Evolutionary conservation across 2,113 vertebrate genomes (phyloP).

Genomic region (Phylloscopus whistleri): DNA sequence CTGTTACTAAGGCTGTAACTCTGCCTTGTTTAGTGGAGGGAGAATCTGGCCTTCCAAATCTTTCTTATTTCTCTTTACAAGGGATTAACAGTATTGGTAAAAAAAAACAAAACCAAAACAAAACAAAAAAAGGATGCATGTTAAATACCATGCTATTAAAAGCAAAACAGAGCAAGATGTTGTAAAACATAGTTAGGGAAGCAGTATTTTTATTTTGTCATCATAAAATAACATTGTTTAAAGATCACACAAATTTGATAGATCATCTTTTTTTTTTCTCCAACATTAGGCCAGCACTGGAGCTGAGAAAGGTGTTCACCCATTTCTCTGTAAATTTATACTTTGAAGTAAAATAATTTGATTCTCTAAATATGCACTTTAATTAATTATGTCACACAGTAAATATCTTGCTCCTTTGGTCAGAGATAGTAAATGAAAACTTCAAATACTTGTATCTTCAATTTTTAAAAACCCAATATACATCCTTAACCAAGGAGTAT

Average conservation of each 20-base stretch:
- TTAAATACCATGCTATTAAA: slow-evolving; percentile 29
- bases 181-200: slow-evolving; percentile 70
- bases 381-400: slow-evolving; percentile 36
- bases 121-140: not conserved
- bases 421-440: slow-evolving; percentile 61
- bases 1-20: slow-evolving; percentile 8
- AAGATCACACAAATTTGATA: slow-evolving; percentile 58
- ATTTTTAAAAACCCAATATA: slow-evolving; percentile 64
- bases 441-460: slow-evolving; percentile 54
- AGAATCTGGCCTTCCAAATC: not conserved
- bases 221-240: slow-evolving; percentile 67
- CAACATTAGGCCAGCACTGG: slow-evolving; percentile 16
- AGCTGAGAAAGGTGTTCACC: slow-evolving; percentile 4
- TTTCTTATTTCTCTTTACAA: slow-evolving; percentile 24
- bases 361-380: slow-evolving; percentile 60
- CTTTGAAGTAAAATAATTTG: slow-evolving; percentile 67
- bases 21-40: not conserved
- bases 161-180: slow-evolving; percentile 65
- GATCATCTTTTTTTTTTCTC: slow-evolving; percentile 33
- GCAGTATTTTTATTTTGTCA: slow-evolving; percentile 71
- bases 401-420: slow-evolving; percentile 65
- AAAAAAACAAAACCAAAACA: not conserved
- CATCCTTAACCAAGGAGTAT: slow-evolving; percentile 60
- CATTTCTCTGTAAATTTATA: slow-evolving; percentile 37
- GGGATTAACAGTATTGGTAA: not conserved